Evolutionary conservation across 2,888 invertebrate species (phyloP), one percentile per base, ranked within the genome.

Genomic region (Erynnis tages): DNA sequence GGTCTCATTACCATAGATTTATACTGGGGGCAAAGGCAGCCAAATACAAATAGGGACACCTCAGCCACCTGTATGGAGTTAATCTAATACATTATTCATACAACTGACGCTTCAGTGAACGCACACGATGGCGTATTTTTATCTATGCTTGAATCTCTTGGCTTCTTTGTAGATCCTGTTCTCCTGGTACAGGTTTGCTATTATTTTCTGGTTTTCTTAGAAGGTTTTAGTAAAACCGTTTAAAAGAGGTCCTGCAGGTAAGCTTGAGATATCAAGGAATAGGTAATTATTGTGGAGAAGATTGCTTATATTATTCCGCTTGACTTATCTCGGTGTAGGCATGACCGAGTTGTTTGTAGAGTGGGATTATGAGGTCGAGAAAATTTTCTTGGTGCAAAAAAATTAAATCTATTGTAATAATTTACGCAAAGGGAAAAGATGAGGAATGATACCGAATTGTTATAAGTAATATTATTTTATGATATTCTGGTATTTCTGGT

Each of bases 51-150:
- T 30, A 30, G 13, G 40, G 17, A 49, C 34, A 48, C 34, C 45
- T 45, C 30, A 43, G 34, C 23, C 45, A 43, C 35, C 43, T 49
- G 35, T 35, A 21, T 40, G 34, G 37, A 48, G 34, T 40, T 64
- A 67, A 68, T 65, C 64, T 69, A 61, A 72, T 74, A 47, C 65
- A 73, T 61, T 68, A 73, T 73, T 70, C 68, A 73, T 66, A 57
- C 57, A 61, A 56, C 55, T 58, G 63, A 57, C 63, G 59, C 55
- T 63, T 54, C 58, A 57, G 58, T 54, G 55, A 57, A 34, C 40
- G 30, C 25, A 16, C 16, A 32, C 17, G 38, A 32, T 8, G 13
- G 46, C 32, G 16, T 10, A 25, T 38, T 41, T 47, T 47, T 32
- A 43, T 29, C 32, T 43, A 25, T 6, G 25, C 40, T 13, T 14